phyloP scores from a whole-genome alignment of 2,888 invertebrate species.

The Netelia inedita region DNA sequence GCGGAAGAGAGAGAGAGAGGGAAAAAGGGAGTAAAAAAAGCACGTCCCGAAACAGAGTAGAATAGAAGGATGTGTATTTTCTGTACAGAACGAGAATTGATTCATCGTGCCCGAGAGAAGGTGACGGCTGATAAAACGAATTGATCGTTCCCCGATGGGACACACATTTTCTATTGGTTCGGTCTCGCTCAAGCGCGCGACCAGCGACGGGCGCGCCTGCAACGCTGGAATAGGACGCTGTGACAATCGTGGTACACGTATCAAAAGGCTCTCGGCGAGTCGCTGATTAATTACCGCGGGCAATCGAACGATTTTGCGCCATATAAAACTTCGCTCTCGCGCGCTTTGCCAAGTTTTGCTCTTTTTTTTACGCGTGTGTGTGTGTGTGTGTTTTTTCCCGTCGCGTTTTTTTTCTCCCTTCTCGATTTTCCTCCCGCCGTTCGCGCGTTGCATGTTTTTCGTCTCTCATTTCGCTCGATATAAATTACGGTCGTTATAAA shows the following conservation, averaged over 20 bases:
- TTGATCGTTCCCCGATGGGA: conserved; percentile 70
- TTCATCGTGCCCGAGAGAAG: conserved; percentile 73
- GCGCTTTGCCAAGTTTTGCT: conserved; percentile 40
- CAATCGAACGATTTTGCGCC: conserved; percentile 52
- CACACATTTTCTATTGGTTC: conserved; percentile 59
- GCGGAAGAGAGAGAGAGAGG: not conserved
- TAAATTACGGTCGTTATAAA: conserved; percentile 46
- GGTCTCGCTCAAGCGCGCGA: conserved; percentile 4
- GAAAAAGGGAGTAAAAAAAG: conserved; percentile 4
- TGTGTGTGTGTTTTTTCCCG: not conserved
- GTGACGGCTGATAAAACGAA: conserved; percentile 72
- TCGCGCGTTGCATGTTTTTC: conserved; percentile 7
- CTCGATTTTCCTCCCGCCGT: conserved; percentile 34
- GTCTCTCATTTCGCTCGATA: conserved; percentile 40
- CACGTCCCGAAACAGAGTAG: conserved; percentile 27
- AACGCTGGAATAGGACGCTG: not conserved
- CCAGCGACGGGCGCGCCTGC: not conserved
- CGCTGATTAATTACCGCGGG: conserved; percentile 63
- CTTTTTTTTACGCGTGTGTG: conserved; percentile 5
- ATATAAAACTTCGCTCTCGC: conserved; percentile 37
- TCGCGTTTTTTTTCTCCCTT: conserved; percentile 12
- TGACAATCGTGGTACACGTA: conserved; percentile 43
- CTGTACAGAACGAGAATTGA: conserved; percentile 65
- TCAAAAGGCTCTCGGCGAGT: conserved; percentile 44
- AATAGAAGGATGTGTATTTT: conserved; percentile 36